Conservation (phyloP, 2,797 vertebrate species). For the Aselliscus stoliczkanus region DNA sequence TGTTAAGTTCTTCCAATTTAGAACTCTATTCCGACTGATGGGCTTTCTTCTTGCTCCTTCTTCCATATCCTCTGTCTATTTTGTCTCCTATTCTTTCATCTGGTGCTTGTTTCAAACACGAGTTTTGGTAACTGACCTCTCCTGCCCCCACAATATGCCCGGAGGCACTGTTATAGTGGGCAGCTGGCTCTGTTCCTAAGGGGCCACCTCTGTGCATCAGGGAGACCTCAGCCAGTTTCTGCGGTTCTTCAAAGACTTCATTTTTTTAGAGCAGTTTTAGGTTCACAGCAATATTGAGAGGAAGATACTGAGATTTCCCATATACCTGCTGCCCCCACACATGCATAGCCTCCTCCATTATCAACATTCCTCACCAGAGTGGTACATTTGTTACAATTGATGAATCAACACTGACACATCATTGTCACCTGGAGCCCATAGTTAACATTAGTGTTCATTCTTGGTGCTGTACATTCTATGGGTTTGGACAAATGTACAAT, state of each 20-base stretch:
- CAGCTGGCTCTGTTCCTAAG: not conserved
- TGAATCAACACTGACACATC: not conserved
- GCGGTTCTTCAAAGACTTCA: not conserved
- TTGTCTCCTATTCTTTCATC: not conserved
- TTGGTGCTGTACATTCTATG: not conserved
- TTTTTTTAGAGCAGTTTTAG: not conserved
- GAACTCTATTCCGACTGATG: not conserved
- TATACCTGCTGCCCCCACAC: not conserved
- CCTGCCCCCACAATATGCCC: not conserved
- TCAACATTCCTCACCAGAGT: not conserved
- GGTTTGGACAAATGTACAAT: not conserved
- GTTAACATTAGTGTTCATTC: not conserved
- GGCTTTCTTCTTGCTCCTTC: not conserved
- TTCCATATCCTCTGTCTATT: not conserved
- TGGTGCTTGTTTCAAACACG: not conserved
- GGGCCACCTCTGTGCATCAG: not conserved
- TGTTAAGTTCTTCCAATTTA: not conserved
- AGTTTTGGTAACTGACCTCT: not conserved
- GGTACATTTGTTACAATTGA: not conserved
- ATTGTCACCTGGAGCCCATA: not conserved
- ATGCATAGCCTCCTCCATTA: not conserved
- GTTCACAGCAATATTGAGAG: not conserved
- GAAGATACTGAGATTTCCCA: not conserved
- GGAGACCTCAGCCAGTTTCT: not conserved
- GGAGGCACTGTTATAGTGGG: accelerated